Base-by-base conservation (phyloP, 1,140 invertebrate genomes). In the Polypedilum pembai region DNA sequence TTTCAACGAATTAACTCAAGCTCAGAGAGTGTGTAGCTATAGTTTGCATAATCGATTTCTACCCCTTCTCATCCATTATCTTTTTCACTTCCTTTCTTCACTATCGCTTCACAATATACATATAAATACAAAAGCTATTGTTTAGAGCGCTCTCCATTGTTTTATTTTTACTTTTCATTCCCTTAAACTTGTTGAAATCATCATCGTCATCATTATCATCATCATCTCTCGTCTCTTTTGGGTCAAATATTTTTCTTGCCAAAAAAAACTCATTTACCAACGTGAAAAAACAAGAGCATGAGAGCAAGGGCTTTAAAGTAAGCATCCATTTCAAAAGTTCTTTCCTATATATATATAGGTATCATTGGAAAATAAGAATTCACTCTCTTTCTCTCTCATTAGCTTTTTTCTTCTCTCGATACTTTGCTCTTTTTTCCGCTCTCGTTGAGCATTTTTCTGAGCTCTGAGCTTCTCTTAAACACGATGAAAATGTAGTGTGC, bases 41-140 rank as follows among this genome's bases (percentile, higher is more conserved):
- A 56, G 45, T 56, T 56, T 56, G 45, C 45, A 56, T 56, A 56
- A 56, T 56, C 45, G 45, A 56, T 56, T 56, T 56, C 0, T 56
- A 56, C 4, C 45, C 45, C 12, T 56, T 56, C n/a, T n/a, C 45
- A n/a, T 12, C 15, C 45, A 1, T 56, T 56, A 4, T 56, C 45
- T 45, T 15, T 45, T n/a, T n/a, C 12, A 4, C n/a, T 45, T 45
- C 41, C 1, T 45, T 45, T 45, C n/a, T 56, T 15, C n/a, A n/a
- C n/a, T 12, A 3, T 4, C 45, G n/a, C 24, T 33, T 33, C 24
- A 5, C 5, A 33, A 3, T 33, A 3, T 33, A 33, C 5, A 33
- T 33, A 33, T 3, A 33, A 33, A 33, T 33, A 33, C 24, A 33
- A 33, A 33, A 33, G 24, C 5, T 33, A 33, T 33, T 33, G 24